Evolutionary conservation across 2,797 vertebrate genomes (phyloP), one percentile per base, ranked within the genome.

Genomic region (Psittacula derbiana): DNA sequence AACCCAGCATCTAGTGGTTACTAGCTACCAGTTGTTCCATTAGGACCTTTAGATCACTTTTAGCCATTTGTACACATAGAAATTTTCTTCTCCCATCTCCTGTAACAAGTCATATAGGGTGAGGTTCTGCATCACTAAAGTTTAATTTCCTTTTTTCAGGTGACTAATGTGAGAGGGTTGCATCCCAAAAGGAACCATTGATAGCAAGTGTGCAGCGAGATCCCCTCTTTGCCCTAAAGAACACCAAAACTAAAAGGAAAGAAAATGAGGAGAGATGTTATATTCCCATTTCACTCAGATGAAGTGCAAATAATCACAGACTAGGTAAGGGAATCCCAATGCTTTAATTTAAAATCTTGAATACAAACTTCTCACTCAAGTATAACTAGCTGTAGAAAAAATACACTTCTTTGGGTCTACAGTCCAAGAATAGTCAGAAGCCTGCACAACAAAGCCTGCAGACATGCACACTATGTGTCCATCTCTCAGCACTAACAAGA

Each of bases 91-190:
- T 88, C 25, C 23, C 44, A 76, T 11, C n/a, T 86, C 38, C 27
- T 69, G 21, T 27, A 67, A 2, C 28, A 91, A 91, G 69, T 60
- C 64, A 33, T 28, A 52, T 3, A n/a, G 36, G 33, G 43, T 49
- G 40, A 86, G 14, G 38, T 64, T 83, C 72, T 86, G 53, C 72
- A 91, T 71, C 53, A 91, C 44, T 86, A 71, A 90, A 80, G 53
- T 1, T 12, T 18, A 3, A 2, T 30, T 88, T 88, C 50, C 41
- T 71, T 91, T 74, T 71, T 57, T 70, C 16, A 72, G 49, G 40
- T 17, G 13, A 40, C 36, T 71, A 87, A 89, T 31, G 38, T 67
- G 20, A 80, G 52, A 80, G 17, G 40, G 47, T 16, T 66, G 21
- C 50, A 62, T 20, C 49, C 58, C 50, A 58, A 71, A 75, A 91